These are phyloP conservation scores for Azorinus chamasolen DNA, from an alignment of 2,888 invertebrate species.

Conservation along the genomic window DNA sequence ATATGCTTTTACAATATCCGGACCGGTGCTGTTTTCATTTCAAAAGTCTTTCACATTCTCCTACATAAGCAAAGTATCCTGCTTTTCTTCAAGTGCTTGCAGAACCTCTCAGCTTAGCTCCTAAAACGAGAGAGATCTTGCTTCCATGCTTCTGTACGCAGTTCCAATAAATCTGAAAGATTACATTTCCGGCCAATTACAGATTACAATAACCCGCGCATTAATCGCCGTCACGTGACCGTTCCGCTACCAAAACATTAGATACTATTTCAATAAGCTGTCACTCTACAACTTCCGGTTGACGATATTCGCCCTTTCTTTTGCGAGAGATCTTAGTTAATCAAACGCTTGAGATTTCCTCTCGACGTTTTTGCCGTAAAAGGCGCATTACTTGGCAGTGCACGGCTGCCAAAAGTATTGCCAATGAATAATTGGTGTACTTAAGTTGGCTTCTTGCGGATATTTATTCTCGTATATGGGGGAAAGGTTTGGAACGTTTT, in stretches of 20 bases:
- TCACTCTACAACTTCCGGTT: constrained; percentile 63
- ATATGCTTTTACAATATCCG: too few species aligned
- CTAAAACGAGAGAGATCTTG: constrained; percentile 17
- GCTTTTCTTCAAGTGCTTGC: background rate
- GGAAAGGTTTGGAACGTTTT: background rate
- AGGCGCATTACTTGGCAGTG: constrained; percentile 3
- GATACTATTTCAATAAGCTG: constrained; percentile 70
- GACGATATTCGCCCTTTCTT: constrained; percentile 30
- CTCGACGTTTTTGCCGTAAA: constrained; percentile 1
- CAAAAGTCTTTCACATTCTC: background rate
- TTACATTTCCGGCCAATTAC: constrained; percentile 70
- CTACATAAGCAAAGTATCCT: background rate
- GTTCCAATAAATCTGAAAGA: constrained; percentile 62
- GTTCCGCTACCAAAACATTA: constrained; percentile 60
- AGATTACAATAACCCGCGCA: constrained; percentile 64
- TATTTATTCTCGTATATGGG: too few species aligned
- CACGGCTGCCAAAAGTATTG: constrained; percentile 9
- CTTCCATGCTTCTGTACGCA: constrained; percentile 46
- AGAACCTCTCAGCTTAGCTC: constrained; percentile 33
- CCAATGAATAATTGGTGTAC: constrained; percentile 11
- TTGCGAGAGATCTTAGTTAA: constrained; percentile 10
- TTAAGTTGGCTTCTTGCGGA: background rate
- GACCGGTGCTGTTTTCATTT: too few species aligned
- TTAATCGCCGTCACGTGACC: constrained; percentile 64
- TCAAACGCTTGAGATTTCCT: constrained; percentile 7